Evolutionary conservation across 1,140 invertebrate genomes (phyloP), one percentile per base, ranked within the genome.

Genomic region (Drosophila miranda): DNA sequence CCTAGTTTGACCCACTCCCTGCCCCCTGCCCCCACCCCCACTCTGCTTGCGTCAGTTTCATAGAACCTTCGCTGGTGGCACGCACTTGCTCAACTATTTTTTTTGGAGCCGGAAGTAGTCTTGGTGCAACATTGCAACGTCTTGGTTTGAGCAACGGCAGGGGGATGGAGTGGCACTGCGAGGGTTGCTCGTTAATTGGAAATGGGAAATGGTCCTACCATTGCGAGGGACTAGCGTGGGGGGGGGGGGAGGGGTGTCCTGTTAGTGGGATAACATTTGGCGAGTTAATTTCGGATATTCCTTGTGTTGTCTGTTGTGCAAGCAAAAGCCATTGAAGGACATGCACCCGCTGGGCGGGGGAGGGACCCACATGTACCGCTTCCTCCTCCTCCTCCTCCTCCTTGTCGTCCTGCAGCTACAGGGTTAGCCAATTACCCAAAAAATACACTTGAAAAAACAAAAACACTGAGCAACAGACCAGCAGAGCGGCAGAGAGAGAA

Each of bases 241-340:
- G 44, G 30, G 23, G 56, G 46, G 48, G 28, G 42, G n/a, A n/a
- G n/a, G 44, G 38, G 23, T 62, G 41, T 54, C 54, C 45, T n/a
- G 55, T 56, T 82, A 71, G 78, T 78, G 54, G 79, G 71, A 61
- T 74, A 84, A 76, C 72, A 79, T 68, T 84, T 83, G 61, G 45
- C 62, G 62, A 77, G 76, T 77, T 74, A 86, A 80, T 80, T 79
- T 69, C 42, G 50, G 41, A 57, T 48, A 61, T 60, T 71, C 45
- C n/a, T n/a, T 19, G 2, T 19, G 4, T 0, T 0, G 4, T 49
- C 14, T 70, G 50, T 70, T 59, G 38, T 13, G 34, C 11, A 38
- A 13, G 11, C 34, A 13, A 70, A 75, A 75, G 66, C 71, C 66
- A 67, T 71, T 71, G 78, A 62, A 63, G 52, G 42, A 38, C 23